A percentile compares a stretch with the other conserved stretches of the same genome.
These are phyloP conservation scores for Leptestheria dahalacensis DNA, from an alignment of 1,140 invertebrate species.

Conservation along the genomic window DNA sequence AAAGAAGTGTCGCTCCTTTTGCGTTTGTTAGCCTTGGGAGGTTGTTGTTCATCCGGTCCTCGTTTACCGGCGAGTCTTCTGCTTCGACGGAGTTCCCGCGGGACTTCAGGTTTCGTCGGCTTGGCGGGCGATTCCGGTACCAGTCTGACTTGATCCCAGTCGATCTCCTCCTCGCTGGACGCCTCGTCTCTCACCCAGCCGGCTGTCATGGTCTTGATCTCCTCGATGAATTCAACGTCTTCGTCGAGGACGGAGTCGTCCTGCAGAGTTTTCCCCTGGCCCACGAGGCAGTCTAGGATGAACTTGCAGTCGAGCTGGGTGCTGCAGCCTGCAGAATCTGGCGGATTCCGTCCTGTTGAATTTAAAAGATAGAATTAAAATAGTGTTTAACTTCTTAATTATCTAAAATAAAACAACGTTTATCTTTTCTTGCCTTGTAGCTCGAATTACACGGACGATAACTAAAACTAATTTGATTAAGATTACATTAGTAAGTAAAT, in stretches of 20 bases:
- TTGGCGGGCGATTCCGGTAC: no score
- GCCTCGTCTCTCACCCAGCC: neutral
- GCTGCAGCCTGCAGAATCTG: no score
- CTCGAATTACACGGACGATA: no score
- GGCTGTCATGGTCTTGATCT: neutral
- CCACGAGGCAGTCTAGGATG: no score
- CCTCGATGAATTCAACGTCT: neutral
- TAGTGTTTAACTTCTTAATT: no score
- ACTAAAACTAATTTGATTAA: no score
- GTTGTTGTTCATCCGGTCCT: neutral
- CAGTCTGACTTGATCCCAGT: conserved; percentile 25
- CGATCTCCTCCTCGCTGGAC: conserved; percentile 21
- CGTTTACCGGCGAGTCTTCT: conserved; percentile 2
- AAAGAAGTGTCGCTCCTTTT: neutral
- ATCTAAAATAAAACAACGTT: no score
- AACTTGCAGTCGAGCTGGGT: no score
- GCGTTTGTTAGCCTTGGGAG: neutral
- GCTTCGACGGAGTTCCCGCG: neutral
- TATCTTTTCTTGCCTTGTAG: no score
- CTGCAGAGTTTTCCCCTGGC: neutral
- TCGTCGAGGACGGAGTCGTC: neutral
- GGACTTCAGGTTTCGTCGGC: neutral
- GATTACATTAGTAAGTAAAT: no score
- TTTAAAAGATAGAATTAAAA: no score
- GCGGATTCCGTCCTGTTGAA: no score